These are phyloP conservation scores for Picus viridis DNA, from an alignment of 2,797 vertebrate genomes.

Conservation along the genomic window DNA sequence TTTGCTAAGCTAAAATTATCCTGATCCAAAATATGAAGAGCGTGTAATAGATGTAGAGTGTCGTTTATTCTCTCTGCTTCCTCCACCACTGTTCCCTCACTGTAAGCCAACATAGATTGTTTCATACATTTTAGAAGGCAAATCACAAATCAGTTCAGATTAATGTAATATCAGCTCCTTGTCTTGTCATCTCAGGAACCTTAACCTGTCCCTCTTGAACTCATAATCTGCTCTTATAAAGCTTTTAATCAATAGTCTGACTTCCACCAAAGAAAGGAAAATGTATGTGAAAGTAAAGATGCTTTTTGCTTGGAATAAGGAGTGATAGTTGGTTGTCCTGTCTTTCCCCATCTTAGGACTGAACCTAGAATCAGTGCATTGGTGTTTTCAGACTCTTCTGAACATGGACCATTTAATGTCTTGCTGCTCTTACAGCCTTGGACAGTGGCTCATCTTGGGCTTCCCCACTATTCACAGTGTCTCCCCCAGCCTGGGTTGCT, in stretches of 20 bases:
- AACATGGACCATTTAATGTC: background rate
- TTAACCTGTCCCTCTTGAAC: background rate
- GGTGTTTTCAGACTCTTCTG: background rate
- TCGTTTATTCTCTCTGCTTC: background rate
- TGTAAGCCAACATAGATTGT: background rate
- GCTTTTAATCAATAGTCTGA: background rate
- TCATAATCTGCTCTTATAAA: background rate
- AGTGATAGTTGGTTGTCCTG: rapidly evolving
- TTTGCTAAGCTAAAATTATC: conserved; percentile 25
- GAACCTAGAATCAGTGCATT: background rate
- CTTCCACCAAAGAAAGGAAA: background rate
- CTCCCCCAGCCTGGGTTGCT: background rate
- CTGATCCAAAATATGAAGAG: background rate
- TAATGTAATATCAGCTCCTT: background rate
- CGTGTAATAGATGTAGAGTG: background rate
- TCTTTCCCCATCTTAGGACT: background rate
- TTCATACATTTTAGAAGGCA: background rate
- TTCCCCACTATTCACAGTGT: rapidly evolving
- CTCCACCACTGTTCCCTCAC: background rate
- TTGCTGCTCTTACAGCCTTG: background rate
- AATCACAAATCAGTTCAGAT: background rate
- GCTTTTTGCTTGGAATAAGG: rapidly evolving
- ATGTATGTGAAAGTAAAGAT: background rate
- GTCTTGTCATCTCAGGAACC: background rate
- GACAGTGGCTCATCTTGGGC: background rate